phyloP scores from a whole-genome alignment of 2,888 invertebrate genomes.

The Cosmopolites sordidus region DNA sequence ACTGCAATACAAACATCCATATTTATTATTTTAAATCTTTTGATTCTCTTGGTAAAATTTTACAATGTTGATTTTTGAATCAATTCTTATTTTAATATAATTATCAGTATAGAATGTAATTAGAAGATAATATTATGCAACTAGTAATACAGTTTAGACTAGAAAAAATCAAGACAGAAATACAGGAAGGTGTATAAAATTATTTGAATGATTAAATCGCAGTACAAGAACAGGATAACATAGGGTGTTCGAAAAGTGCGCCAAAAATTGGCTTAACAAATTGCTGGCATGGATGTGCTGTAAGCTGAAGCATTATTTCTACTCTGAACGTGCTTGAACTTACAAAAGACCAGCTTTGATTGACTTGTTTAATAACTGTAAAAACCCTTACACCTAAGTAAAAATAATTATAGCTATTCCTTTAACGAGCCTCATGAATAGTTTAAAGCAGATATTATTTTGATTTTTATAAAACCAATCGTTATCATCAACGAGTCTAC shows the following conservation, averaged over 20 bases:
- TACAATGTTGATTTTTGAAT: too few relatives aligned
- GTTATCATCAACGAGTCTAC: background rate
- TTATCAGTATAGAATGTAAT: too few relatives aligned
- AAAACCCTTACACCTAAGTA: slow-evolving; percentile 24
- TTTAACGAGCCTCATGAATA: slow-evolving; percentile 20
- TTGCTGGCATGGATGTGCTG: slow-evolving; percentile 43
- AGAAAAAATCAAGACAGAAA: too few relatives aligned
- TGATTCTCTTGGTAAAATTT: too few relatives aligned
- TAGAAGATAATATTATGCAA: too few relatives aligned
- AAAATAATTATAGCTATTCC: slow-evolving; percentile 25
- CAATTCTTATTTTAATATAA: too few relatives aligned
- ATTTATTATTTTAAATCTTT: too few relatives aligned
- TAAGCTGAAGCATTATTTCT: slow-evolving; percentile 27
- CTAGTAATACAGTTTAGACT: too few relatives aligned
- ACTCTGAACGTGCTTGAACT: slow-evolving; percentile 36
- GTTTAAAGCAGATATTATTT: background rate
- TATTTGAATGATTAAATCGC: background rate
- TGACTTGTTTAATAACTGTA: slow-evolving; percentile 31
- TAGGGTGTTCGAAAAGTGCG: slow-evolving; percentile 35
- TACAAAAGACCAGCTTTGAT: slow-evolving; percentile 35
- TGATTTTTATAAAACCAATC: background rate
- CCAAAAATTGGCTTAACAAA: slow-evolving; percentile 38
- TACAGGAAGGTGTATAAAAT: too few relatives aligned
- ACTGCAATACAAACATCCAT: background rate
- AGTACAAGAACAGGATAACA: background rate